Base-by-base conservation (phyloP, 2,888 invertebrate species). In the Hypena proboscidalis region DNA sequence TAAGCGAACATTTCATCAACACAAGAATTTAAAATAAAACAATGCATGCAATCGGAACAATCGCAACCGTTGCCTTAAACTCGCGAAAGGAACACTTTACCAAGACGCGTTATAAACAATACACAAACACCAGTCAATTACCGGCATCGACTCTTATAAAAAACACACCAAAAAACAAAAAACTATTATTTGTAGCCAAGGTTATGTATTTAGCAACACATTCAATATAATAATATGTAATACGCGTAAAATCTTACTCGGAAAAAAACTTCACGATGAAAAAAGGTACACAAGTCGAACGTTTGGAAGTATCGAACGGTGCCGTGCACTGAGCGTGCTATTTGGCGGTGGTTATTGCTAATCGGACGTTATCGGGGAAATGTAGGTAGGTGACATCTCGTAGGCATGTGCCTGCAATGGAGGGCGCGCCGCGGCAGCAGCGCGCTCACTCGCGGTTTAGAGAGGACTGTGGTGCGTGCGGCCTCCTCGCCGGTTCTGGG, bases 401-500 rank as follows among this genome's bases (percentile, higher is more conserved):
- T 77, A 77, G 78, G 80, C 86, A 87, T 85, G 79, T 82, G 87
- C 77, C 77, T 76, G 77, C 70, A 75, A 75, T 74, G 78, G 73
- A 70, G 81, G 79, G 83, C 83, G 80, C 83, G 83, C 86, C 85
- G 85, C 83, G 73, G 74, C 71, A 85, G 86, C 88, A 85, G 85
- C 89, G 86, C 87, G 85, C 90, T 88, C 89, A 81, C 80, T 85
- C 84, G 86, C 87, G 88, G 89, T 80, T 85, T 76, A 77, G 74
- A 78, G 85, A 81, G 82, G 74, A 90, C 90, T 90, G 89, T 83
- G 81, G 88, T 83, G 82, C 80, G 77, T 80, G 76, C 61, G 77
- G 59, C 52, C 63, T 70, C 78, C 70, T 53, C 57, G 51, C 46
- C 45, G 38, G 34, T 43, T 49, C 48, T 66, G 53, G 48, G 57